These are phyloP conservation scores for Oxygymnocypris stewartii DNA, from an alignment of 2,113 vertebrate species.

Conservation along the genomic window DNA sequence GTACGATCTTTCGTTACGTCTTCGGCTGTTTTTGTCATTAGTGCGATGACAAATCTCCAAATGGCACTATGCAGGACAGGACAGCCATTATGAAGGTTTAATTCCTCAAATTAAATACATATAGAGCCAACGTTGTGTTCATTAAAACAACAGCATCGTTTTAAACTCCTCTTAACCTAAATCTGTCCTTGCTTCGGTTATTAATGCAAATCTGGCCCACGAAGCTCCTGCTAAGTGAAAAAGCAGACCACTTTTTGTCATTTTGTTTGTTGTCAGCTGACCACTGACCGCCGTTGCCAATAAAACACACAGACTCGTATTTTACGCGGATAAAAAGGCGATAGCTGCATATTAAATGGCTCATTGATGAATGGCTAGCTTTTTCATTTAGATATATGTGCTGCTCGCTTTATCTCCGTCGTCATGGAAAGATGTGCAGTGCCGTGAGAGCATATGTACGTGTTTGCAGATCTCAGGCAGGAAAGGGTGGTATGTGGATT, in stretches of 20 bases:
- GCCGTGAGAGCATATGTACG: background rate
- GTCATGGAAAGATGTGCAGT: background rate
- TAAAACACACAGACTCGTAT: background rate
- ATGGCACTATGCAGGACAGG: constrained; percentile 27
- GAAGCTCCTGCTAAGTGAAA: constrained; percentile 4
- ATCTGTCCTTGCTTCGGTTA: constrained; percentile 20
- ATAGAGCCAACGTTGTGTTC: background rate
- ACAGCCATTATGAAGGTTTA: constrained; percentile 19
- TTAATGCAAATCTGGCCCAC: constrained; percentile 27
- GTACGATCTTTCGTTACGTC: background rate
- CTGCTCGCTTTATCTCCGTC: background rate
- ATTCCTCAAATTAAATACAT: constrained; percentile 27
- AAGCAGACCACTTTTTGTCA: constrained; percentile 5
- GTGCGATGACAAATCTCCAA: background rate
- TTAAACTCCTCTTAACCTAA: constrained; percentile 23
- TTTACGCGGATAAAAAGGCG: background rate
- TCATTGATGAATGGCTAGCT: constrained; percentile 2
- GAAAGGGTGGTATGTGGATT: constrained; percentile 38
- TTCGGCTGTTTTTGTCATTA: background rate
- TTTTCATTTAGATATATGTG: background rate
- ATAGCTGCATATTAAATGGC: constrained; percentile 29
- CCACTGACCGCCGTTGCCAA: background rate
- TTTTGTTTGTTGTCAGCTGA: constrained; percentile 32
- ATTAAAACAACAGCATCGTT: constrained; percentile 25
- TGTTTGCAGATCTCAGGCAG: constrained; percentile 22